A percentile compares a stretch with the other conserved stretches of the same genome.
Evolutionary conservation across 2,888 invertebrate genomes (phyloP).

Genomic region (Timema cristinae): DNA sequence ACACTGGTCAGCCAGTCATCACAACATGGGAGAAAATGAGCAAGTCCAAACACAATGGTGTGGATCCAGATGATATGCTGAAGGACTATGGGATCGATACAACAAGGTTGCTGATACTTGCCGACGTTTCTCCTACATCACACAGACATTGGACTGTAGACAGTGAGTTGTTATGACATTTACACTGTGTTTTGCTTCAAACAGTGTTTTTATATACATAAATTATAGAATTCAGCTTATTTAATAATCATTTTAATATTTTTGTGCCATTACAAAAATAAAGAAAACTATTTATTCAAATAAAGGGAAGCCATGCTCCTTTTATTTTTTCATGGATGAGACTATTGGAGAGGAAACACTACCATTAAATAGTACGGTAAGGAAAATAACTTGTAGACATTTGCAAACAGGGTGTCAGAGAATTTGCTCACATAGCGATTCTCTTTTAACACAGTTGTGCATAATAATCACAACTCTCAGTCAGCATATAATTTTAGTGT

Average conservation of each 20-base stretch:
- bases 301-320: too few species aligned
- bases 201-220: neutral
- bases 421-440: too few species aligned
- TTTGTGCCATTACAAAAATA: neutral
- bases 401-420: too few species aligned
- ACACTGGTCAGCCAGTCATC: constrained; percentile 62
- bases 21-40: constrained; percentile 98
- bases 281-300: too few species aligned
- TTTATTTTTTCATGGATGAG: too few species aligned
- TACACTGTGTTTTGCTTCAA: neutral
- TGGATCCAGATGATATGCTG: constrained; percentile 83
- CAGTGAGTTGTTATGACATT: constrained; percentile 55
- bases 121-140: constrained; percentile 85
- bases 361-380: too few species aligned
- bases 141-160: constrained; percentile 84
- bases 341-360: too few species aligned
- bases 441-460: too few species aligned
- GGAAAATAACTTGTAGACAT: too few species aligned
- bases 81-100: constrained; percentile 82
- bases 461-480: too few species aligned
- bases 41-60: constrained; percentile 96
- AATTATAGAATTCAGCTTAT: constrained; percentile 3
- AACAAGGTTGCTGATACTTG: constrained; percentile 82
- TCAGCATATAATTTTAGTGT: too few species aligned
- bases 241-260: constrained; percentile 4